Percentiles rank a stretch among this genome's conserved stretches.
Evolutionary conservation across 2,888 invertebrate genomes (phyloP).

Genomic region (Abrostola triplasia): DNA sequence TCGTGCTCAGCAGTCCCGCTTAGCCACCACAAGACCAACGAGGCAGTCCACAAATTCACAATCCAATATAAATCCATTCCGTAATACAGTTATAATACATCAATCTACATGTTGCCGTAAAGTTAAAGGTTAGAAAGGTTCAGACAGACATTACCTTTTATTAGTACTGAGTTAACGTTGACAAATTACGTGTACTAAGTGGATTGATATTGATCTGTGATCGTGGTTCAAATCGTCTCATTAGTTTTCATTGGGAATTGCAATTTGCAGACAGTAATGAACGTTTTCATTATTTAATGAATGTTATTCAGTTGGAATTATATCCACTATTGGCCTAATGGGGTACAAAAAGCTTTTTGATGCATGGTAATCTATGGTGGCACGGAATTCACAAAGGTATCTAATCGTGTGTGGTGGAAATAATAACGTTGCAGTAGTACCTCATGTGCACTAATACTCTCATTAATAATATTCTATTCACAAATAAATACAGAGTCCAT

Average conservation of each 20-base stretch:
- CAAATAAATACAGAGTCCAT: too few species aligned
- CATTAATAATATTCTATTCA: too few species aligned
- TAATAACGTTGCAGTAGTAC: too few species aligned
- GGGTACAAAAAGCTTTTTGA: neutral
- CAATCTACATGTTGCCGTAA: constrained; percentile 1
- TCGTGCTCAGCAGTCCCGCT: too few species aligned
- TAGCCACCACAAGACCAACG: too few species aligned
- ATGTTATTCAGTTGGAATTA: neutral
- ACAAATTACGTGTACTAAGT: constrained; percentile 27
- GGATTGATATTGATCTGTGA: constrained; percentile 38
- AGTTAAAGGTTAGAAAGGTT: constrained; percentile 18
- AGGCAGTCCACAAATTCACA: too few species aligned
- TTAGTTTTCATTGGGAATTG: constrained; percentile 29
- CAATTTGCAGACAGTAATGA: constrained; percentile 25
- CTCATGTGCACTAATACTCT: too few species aligned
- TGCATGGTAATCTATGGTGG: neutral
- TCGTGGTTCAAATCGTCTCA: constrained; percentile 25
- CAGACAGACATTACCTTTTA: constrained; percentile 22
- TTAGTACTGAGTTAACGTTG: constrained; percentile 9
- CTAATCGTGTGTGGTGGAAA: too few species aligned
- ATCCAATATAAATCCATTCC: neutral
- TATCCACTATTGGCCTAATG: neutral
- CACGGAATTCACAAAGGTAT: neutral
- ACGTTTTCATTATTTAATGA: constrained; percentile 23
- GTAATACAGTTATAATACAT: neutral